Percentiles rank a stretch among this genome's conserved stretches.
These are phyloP conservation scores for Dendrolimus houi DNA, from an alignment of 2,888 invertebrate species.

Conservation along the genomic window DNA sequence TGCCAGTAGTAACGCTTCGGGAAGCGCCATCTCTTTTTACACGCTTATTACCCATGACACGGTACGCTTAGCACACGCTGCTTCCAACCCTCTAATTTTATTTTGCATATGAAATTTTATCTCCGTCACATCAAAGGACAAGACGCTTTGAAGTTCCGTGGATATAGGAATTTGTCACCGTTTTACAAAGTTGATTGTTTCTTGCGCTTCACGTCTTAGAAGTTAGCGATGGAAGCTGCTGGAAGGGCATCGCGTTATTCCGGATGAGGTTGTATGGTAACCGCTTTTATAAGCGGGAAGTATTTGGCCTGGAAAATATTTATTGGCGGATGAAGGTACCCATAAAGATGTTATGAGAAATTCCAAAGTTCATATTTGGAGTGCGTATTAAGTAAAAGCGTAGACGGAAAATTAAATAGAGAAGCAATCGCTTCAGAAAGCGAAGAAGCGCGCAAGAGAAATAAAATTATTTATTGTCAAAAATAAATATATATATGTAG, in stretches of 20 bases:
- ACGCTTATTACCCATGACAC: conserved; percentile 48
- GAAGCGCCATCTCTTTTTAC: conserved; percentile 35
- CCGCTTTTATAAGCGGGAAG: not conserved
- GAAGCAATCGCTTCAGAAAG: too few species aligned
- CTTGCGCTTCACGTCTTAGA: not conserved
- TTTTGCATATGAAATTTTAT: conserved; percentile 56
- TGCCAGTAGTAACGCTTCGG: not conserved
- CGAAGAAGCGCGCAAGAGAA: too few species aligned
- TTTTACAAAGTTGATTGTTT: conserved; percentile 24
- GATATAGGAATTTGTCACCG: conserved; percentile 24
- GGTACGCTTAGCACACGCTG: conserved; percentile 36
- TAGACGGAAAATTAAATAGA: too few species aligned
- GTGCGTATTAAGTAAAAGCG: not conserved
- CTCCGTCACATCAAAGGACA: conserved; percentile 43
- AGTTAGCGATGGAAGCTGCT: not conserved
- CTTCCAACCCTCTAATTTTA: conserved; percentile 44
- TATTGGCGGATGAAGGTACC: not conserved
- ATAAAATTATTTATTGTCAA: too few species aligned
- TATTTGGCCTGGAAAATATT: not conserved
- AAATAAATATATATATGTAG: too few species aligned
- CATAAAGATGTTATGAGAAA: not conserved
- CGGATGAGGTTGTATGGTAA: not conserved
- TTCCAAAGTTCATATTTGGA: not conserved
- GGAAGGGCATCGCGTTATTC: not conserved
- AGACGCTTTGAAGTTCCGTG: conserved; percentile 34